These are phyloP conservation scores for Sinodicranocentrus sp. DNA, from an alignment of 2,888 invertebrate genomes.

Conservation along the genomic window DNA sequence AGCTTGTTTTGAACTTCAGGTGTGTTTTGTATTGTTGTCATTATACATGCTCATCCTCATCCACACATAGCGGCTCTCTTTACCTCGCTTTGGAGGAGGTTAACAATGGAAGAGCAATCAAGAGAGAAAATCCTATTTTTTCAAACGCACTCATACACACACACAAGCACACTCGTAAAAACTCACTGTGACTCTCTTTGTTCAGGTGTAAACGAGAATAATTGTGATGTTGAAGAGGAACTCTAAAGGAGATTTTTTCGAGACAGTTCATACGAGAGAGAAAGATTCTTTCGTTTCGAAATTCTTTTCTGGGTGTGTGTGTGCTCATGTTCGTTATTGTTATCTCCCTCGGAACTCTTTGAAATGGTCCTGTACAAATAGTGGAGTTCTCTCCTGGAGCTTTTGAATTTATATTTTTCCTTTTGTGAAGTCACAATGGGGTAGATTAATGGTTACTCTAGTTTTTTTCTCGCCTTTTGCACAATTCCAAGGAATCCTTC, in stretches of 20 bases:
- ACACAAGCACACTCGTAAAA: constrained; percentile 10
- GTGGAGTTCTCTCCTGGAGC: constrained; percentile 15
- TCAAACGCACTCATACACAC: background rate
- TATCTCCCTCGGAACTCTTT: too few species aligned
- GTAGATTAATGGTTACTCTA: too few species aligned
- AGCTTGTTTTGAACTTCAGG: constrained; percentile 29
- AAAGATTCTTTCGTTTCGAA: too few species aligned
- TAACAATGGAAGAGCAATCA: constrained; percentile 48
- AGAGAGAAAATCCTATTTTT: constrained; percentile 31
- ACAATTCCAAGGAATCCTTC: too few species aligned
- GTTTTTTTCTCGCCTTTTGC: too few species aligned
- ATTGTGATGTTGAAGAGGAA: constrained; percentile 14
- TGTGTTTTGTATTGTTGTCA: too few species aligned
- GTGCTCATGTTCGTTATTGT: too few species aligned
- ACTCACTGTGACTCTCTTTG: constrained; percentile 2
- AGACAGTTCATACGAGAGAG: too few species aligned
- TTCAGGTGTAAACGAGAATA: constrained; percentile 30
- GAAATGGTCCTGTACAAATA: constrained; percentile 29
- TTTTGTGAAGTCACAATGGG: too few species aligned
- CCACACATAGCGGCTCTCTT: background rate
- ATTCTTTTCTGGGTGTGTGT: constrained; percentile 15
- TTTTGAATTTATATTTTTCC: too few species aligned
- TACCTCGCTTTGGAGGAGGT: background rate
- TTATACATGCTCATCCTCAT: constrained; percentile 8
- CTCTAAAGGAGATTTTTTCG: too few species aligned